phyloP scores from a whole-genome alignment of 2,888 invertebrate genomes.

The Stenchaetothrips biformis region DNA sequence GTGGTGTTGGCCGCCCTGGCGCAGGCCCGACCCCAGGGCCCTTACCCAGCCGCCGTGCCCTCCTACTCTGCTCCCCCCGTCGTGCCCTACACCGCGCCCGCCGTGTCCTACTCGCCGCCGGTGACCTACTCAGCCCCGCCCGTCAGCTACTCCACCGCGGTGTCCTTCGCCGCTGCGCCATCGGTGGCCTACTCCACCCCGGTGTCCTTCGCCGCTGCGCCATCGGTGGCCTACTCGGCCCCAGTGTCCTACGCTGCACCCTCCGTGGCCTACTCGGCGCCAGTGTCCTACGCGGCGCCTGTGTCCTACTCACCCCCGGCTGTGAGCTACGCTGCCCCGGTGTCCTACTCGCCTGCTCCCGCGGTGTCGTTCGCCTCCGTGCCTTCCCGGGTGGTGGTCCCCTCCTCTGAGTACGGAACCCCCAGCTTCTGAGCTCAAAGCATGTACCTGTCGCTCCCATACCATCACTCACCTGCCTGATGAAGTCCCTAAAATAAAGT shows the following conservation, averaged over 20 bases:
- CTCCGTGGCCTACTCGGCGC: not conserved
- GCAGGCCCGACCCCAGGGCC: constrained; percentile 4
- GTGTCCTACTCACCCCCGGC: not conserved
- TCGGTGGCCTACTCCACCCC: not conserved
- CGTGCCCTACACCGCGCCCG: not conserved
- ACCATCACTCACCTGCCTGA: too few species aligned
- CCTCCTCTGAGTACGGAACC: not conserved
- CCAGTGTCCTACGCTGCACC: not conserved
- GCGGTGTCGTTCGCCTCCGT: not conserved
- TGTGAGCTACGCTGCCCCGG: not conserved
- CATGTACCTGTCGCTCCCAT: too few species aligned
- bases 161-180: not conserved
- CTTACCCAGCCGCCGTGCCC: not conserved
- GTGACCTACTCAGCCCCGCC: not conserved
- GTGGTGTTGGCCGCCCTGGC: not conserved
- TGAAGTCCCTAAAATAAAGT: too few species aligned
- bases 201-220: not conserved
- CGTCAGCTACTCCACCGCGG: not conserved
- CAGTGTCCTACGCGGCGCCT: not conserved
- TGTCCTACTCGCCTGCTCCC: not conserved
- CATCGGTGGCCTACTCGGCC: not conserved
- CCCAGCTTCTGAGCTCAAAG: not conserved
- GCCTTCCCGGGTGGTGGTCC: not conserved
- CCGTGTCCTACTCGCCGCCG: not conserved
- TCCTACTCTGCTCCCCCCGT: not conserved